Base-by-base conservation (phyloP, 2,888 invertebrate species). In the Tridacna crocea region DNA sequence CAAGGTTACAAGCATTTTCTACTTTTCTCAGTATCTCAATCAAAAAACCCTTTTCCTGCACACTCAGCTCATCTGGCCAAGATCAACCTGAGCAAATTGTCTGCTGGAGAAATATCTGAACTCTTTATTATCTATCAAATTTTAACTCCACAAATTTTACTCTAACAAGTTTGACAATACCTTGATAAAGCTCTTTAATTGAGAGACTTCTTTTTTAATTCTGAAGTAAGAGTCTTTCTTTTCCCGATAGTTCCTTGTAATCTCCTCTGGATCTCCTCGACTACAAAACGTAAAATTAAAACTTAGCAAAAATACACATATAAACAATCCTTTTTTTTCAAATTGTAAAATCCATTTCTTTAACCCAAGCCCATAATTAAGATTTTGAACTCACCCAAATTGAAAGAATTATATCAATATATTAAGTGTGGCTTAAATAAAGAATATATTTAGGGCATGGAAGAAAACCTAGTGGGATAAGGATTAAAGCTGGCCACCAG, bases 241-340 rank as follows among this genome's bases (percentile, higher is more conserved):
- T 73, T 93, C 92, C 27, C 91, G 79, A 81, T 93, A 94, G 24
- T 89, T 89, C 58, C 84, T 77, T 0, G 88, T 90, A 8, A 94
- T 91, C 77, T 92, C 92, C 65, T 92, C 93, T 22, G 91, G 90
- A 81, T 93, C 91, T 10, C 94, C 93, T 65, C 91, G 89, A 51
- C 94, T 94, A 84, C n/a, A 86, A 77, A 17, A 73, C 3, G 4
- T 36, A 58, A 70, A 24, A 68, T 65, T 4, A 66, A 63, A 55
- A 19, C 10, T 55, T 4, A 17, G 19, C n/a, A 17, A 19, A 19
- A 19, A 3, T 55, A n/a, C n/a, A 55, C 4, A 55, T n/a, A 55
- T 6, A 19, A 17, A 2, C 17, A 55, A 55, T 6, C 2, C n/a
- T 55, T 55, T 55, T 3, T 3, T 1, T 3, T 55, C 1, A 10